Percentiles rank a stretch among this genome's conserved stretches.
These are phyloP conservation scores for Papilio helenus DNA, from an alignment of 1,140 invertebrate species.

Conservation along the genomic window DNA sequence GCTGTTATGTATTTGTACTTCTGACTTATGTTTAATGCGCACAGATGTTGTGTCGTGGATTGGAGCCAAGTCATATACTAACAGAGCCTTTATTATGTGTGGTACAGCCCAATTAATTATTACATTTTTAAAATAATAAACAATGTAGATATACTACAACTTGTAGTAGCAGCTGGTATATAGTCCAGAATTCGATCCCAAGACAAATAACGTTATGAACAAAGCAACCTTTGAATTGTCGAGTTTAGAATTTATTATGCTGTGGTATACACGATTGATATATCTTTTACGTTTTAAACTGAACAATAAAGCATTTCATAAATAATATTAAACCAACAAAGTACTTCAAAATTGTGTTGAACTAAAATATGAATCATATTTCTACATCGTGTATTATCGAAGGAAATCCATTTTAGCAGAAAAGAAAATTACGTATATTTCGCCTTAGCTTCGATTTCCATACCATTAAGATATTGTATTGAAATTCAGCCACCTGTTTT, in stretches of 20 bases:
- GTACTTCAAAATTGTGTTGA: slow-evolving; percentile 23
- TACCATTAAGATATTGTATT: slow-evolving; percentile 41
- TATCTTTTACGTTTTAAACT: not conserved
- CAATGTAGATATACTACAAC: not conserved
- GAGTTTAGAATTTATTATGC: not conserved
- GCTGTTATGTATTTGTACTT: slow-evolving; percentile 33
- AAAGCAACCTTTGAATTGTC: not conserved
- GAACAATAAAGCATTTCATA: slow-evolving; percentile 22
- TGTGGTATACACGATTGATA: not conserved
- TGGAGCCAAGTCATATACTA: slow-evolving; percentile 33
- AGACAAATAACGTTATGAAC: not conserved
- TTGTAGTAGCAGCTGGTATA: not conserved
- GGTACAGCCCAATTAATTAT: not conserved
- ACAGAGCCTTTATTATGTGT: not conserved
- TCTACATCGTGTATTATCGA: slow-evolving; percentile 22
- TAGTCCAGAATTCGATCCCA: not conserved
- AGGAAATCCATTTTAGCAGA: slow-evolving; percentile 31
- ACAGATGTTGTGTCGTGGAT: slow-evolving; percentile 28
- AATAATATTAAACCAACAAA: slow-evolving; percentile 14
- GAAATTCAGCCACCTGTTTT: slow-evolving; percentile 40
- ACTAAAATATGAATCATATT: slow-evolving; percentile 40
- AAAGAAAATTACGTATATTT: slow-evolving; percentile 39
- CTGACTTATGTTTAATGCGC: slow-evolving; percentile 37
- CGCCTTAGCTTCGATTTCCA: slow-evolving; percentile 39
- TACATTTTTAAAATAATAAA: not conserved